Conservation (phyloP, 2,113 vertebrate species). For the Acanthochromis polyacanthus region DNA sequence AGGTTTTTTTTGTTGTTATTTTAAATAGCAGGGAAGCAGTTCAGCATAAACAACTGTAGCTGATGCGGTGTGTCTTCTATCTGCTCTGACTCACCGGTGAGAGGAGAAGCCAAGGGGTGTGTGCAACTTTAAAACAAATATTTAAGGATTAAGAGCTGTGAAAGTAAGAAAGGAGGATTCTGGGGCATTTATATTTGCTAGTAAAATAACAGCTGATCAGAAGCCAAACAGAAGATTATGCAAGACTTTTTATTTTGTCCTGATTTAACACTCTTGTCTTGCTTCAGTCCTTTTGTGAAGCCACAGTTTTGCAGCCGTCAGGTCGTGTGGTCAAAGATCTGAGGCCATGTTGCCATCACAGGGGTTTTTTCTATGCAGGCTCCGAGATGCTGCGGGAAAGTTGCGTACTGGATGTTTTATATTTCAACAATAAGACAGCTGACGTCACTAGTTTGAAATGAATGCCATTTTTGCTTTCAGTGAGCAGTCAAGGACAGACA, state of each 20-base stretch:
- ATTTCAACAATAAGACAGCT: conserved; percentile 38
- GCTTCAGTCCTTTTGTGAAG: background rate
- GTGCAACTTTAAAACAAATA: conserved; percentile 10
- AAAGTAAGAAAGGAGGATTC: conserved; percentile 15
- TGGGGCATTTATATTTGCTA: background rate
- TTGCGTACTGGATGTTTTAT: background rate
- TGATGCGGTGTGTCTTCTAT: conserved; percentile 22
- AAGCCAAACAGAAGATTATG: conserved; percentile 6
- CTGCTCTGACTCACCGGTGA: conserved; percentile 10
- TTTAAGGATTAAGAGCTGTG: conserved; percentile 5
- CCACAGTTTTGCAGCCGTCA: conserved; percentile 16
- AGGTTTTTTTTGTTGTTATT: no score
- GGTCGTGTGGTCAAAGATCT: background rate
- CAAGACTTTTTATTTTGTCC: conserved; percentile 10
- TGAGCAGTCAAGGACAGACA: conserved; percentile 47
- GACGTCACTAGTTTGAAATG: conserved; percentile 13
- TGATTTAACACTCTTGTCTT: background rate
- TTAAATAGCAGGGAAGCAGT: background rate
- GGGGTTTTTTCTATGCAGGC: conserved; percentile 10
- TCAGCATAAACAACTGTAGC: background rate
- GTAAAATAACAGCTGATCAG: conserved; percentile 17
- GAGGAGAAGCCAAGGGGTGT: conserved; percentile 12
- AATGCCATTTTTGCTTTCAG: conserved; percentile 33
- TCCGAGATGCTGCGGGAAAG: background rate
- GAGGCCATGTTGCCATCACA: conserved; percentile 4